Evolutionary conservation across 30 jellyfish, hydroid and myxozoan species (phyloP).

Genomic region (Hydra vulgaris): DNA sequence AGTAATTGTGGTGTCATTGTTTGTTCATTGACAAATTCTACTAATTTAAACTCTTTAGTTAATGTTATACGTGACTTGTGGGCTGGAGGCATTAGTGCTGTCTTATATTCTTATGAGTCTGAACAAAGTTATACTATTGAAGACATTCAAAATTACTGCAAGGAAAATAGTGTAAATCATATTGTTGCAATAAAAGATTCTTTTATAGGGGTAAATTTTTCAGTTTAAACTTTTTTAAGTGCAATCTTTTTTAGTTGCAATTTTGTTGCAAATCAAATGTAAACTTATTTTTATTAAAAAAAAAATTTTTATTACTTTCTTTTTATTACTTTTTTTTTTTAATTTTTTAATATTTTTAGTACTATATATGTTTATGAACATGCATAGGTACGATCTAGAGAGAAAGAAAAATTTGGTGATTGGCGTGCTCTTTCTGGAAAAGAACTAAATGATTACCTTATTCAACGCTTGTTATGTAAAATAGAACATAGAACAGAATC

Average conservation of each 20-base stretch:
- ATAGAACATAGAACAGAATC: conserved; percentile 23
- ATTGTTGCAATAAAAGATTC: conserved; percentile 60
- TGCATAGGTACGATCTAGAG: conserved; percentile 62
- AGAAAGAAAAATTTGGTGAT: conserved; percentile 59
- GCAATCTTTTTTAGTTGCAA: too few species aligned
- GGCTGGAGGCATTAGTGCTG: conserved; percentile 61
- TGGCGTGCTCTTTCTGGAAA: conserved; percentile 29
- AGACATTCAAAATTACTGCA: conserved; percentile 65
- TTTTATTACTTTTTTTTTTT: too few species aligned
- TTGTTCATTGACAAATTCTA: conserved; percentile 5
- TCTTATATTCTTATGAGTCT: conserved; percentile 53
- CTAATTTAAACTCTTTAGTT: conserved; percentile 35
- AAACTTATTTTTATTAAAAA: too few species aligned
- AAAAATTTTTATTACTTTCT: too few species aligned
- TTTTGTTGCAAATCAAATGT: too few species aligned
- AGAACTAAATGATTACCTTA: conserved; percentile 41
- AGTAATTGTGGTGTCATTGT: conserved; percentile 46
- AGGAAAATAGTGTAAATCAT: conserved; percentile 53
- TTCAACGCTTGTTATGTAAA: conserved; percentile 30
- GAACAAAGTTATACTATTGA: conserved; percentile 52
- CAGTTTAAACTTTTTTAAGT: too few species aligned
- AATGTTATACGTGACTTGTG: conserved; percentile 51
- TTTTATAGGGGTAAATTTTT: conserved; percentile 21
- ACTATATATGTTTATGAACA: too few species aligned
- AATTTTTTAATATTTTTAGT: too few species aligned